Evolutionary conservation across 2,888 invertebrate genomes (phyloP).

Genomic region (Nymphalis c-album): DNA sequence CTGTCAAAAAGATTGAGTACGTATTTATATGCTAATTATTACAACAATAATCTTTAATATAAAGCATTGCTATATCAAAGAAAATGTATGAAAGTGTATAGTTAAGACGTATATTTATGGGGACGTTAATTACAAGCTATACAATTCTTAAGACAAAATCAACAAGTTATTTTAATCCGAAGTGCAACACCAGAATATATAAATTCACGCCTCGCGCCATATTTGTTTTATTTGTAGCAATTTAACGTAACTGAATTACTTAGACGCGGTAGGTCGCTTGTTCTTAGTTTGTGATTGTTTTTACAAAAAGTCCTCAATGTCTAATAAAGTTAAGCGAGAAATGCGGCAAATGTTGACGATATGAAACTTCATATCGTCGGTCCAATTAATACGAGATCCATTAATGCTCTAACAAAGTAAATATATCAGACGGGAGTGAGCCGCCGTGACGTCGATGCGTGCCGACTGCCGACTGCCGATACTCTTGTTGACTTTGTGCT

Average conservation of each 20-base stretch:
- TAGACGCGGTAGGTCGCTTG: slow-evolving; percentile 1
- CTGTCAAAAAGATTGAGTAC: too few relatives aligned
- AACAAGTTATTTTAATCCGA: too few relatives aligned
- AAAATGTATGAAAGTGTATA: too few relatives aligned
- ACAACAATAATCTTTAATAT: too few relatives aligned
- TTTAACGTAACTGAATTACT: neutral
- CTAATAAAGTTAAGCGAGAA: slow-evolving; percentile 1
- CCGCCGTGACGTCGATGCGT: neutral
- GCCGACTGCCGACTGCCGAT: slow-evolving; percentile 13
- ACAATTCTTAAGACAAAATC: too few relatives aligned
- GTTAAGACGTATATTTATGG: too few relatives aligned
- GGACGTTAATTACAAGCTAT: too few relatives aligned
- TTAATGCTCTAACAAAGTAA: neutral
- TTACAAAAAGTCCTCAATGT: neutral
- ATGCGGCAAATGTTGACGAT: neutral
- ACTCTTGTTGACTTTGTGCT: slow-evolving; percentile 14
- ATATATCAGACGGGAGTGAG: neutral
- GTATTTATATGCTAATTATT: too few relatives aligned
- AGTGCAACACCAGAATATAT: neutral
- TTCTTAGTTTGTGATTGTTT: neutral
- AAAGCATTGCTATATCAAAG: too few relatives aligned
- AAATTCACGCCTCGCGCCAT: neutral
- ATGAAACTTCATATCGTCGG: neutral
- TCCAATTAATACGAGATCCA: slow-evolving; percentile 32
- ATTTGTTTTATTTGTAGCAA: neutral